Evolutionary conservation across 2,888 invertebrate genomes (phyloP).

Genomic region (Tenodera sinensis): DNA sequence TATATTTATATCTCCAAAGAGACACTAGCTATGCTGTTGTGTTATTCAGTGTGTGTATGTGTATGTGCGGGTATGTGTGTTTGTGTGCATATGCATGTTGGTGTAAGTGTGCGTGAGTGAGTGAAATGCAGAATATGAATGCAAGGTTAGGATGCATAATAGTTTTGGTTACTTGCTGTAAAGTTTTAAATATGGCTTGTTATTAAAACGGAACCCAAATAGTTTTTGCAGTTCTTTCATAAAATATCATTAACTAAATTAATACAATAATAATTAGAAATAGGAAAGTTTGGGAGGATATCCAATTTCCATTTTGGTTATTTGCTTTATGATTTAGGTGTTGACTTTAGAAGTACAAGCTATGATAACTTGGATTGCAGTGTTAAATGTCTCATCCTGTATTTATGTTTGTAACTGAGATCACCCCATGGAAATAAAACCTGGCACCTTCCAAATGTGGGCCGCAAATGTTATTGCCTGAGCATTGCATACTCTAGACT

Average conservation of each 20-base stretch:
- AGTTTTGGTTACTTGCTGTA: conserved; percentile 6
- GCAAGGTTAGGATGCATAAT: background rate
- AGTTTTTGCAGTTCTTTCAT: background rate
- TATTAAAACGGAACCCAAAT: background rate
- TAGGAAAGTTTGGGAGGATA: background rate
- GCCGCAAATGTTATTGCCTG: no score
- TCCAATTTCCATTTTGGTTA: background rate
- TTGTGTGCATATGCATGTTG: background rate
- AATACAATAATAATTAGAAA: background rate
- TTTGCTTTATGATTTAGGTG: background rate
- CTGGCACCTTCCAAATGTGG: no score
- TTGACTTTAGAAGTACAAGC: no score
- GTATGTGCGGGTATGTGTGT: background rate
- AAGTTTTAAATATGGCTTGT: conserved; percentile 3
- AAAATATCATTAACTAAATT: background rate
- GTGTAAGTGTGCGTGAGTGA: background rate
- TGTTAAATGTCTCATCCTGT: no score
- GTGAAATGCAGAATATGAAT: background rate
- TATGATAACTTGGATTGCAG: no score
- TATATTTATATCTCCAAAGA: conserved; percentile 6
- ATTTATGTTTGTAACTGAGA: no score
- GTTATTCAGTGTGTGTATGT: background rate
- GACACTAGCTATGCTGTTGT: conserved; percentile 1
- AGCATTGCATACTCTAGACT: no score
- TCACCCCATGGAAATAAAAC: no score